A percentile compares a stretch with the other conserved stretches of the same genome.
These are phyloP conservation scores for Catharus minimus DNA, from an alignment of 2,113 vertebrate genomes.

Conservation along the genomic window DNA sequence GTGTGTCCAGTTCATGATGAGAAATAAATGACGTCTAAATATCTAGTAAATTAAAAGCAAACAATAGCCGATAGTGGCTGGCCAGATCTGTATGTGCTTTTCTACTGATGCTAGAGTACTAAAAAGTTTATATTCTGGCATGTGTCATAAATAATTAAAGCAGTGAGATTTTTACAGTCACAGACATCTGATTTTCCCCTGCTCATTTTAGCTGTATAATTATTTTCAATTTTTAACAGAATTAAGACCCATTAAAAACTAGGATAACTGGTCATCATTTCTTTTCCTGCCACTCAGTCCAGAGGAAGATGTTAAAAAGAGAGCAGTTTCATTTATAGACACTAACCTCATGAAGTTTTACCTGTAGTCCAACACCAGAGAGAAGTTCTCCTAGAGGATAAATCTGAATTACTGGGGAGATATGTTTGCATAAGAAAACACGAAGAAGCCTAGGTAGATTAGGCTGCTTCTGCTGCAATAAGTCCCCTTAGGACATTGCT, in stretches of 20 bases:
- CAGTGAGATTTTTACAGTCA: not conserved
- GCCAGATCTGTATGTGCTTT: not conserved
- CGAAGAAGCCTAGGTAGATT: accelerated
- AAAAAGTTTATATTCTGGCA: not conserved
- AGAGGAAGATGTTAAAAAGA: not conserved
- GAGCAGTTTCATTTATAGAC: not conserved
- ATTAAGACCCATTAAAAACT: not conserved
- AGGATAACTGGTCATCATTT: not conserved
- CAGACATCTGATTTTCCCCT: not conserved
- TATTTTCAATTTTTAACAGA: slow-evolving; percentile 26
- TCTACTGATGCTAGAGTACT: not conserved
- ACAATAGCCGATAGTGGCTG: not conserved
- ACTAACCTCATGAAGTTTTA: not conserved
- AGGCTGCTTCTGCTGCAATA: not conserved
- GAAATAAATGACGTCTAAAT: not conserved
- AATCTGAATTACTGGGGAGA: not conserved
- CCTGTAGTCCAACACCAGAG: not conserved
- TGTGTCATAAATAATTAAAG: not conserved
- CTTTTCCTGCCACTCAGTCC: not conserved
- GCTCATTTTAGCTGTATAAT: slow-evolving; percentile 26
- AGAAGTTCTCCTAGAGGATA: not conserved
- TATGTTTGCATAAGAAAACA: not conserved
- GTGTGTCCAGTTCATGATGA: not conserved
- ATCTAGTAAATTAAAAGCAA: not conserved
- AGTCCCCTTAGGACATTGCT: not conserved